Evolutionary conservation across 1,140 invertebrate species (phyloP).

Genomic region (Drosophila kepulauana): DNA sequence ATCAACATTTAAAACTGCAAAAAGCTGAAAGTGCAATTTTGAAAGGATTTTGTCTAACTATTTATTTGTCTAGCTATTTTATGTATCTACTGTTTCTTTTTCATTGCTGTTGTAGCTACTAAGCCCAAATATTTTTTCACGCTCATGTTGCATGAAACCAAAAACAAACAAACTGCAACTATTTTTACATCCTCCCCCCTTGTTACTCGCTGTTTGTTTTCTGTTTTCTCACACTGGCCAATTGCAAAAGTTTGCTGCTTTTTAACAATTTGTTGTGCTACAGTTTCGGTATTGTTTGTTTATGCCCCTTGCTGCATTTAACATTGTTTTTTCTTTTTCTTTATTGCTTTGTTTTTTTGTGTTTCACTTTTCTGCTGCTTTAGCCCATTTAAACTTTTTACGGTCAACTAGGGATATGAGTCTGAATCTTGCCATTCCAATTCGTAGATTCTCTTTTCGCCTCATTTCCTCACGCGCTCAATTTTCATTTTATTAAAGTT

Average conservation of each 20-base stretch:
- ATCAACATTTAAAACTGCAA: slow-evolving; percentile 55
- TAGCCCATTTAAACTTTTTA: slow-evolving; percentile 51
- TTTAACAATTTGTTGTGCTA: slow-evolving; percentile 46
- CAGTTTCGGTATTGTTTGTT: slow-evolving; percentile 57
- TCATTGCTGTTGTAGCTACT: slow-evolving; percentile 2
- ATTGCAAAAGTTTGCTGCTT: slow-evolving; percentile 60
- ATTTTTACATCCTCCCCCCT: slow-evolving; percentile 29
- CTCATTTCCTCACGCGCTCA: neutral
- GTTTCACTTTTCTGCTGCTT: slow-evolving; percentile 33
- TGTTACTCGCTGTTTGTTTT: neutral
- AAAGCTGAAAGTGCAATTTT: slow-evolving; percentile 15
- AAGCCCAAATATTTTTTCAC: slow-evolving; percentile 8
- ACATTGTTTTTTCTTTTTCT: slow-evolving; percentile 22
- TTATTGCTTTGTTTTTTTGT: slow-evolving; percentile 16
- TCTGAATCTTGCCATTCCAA: neutral
- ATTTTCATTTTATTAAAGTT: slow-evolving; percentile 13
- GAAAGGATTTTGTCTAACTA: slow-evolving; percentile 24
- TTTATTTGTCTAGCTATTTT: slow-evolving; percentile 27
- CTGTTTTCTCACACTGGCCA: slow-evolving; percentile 34
- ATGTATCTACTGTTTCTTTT: slow-evolving; percentile 23
- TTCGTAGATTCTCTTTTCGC: too few species aligned
- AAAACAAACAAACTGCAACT: slow-evolving; percentile 42
- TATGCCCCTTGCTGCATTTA: slow-evolving; percentile 45
- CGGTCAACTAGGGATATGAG: slow-evolving; percentile 48
- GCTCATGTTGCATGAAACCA: slow-evolving; percentile 24